Conservation (phyloP, 2,888 invertebrate species). For the Agrilus cyanescens region DNA sequence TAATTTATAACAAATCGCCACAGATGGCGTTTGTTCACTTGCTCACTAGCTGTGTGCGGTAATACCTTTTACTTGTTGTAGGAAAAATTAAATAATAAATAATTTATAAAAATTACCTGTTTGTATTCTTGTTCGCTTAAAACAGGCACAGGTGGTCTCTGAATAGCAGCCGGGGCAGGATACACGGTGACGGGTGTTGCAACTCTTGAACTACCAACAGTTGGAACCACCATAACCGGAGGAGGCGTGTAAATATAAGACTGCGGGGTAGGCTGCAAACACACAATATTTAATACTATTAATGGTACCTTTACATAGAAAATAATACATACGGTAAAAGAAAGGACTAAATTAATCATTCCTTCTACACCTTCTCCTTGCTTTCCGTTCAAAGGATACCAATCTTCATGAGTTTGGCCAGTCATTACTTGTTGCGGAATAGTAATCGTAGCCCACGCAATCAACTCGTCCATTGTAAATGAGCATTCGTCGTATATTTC, state of each 20-base stretch:
- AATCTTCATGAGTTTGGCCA: slow-evolving; percentile 89
- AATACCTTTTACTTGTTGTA: not conserved
- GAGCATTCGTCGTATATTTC: slow-evolving; percentile 97
- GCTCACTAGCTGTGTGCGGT: not conserved
- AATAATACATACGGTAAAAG: slow-evolving; percentile 50
- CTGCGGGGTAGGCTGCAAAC: slow-evolving; percentile 33
- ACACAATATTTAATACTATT: slow-evolving; percentile 6
- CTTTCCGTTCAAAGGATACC: slow-evolving; percentile 87
- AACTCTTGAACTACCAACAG: slow-evolving; percentile 36
- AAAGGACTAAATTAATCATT: slow-evolving; percentile 81
- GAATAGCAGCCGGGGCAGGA: slow-evolving; percentile 19
- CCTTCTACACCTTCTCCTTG: slow-evolving; percentile 93
- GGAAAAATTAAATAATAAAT: not conserved
- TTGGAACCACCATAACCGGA: slow-evolving; percentile 61
- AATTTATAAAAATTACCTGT: slow-evolving; percentile 37
- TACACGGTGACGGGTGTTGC: slow-evolving; percentile 43
- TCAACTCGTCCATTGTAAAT: slow-evolving; percentile 89
- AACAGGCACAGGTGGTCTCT: slow-evolving; percentile 20
- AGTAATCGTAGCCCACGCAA: slow-evolving; percentile 86
- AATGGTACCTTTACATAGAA: not conserved
- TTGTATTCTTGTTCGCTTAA: slow-evolving; percentile 51
- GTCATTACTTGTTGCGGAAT: slow-evolving; percentile 75
- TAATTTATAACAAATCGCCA: not conserved
- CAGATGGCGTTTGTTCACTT: too few relatives aligned
- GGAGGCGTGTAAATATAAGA: slow-evolving; percentile 40